phyloP scores from a whole-genome alignment of 2,888 invertebrate genomes.

The Phymatocera aterrima region DNA sequence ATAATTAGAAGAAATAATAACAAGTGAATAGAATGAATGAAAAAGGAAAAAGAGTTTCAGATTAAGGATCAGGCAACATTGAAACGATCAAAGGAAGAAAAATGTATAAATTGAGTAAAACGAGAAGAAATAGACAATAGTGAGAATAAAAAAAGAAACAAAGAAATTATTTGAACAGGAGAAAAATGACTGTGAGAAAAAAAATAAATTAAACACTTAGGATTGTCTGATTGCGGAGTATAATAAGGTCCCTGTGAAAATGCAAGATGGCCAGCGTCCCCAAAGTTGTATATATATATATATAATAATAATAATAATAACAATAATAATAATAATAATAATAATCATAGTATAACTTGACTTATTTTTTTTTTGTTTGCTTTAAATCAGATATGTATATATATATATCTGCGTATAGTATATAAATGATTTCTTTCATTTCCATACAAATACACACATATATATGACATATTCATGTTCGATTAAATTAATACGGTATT shows the following conservation, averaged over 20 bases:
- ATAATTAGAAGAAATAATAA: slow-evolving; percentile 54
- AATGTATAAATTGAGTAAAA: slow-evolving; percentile 64
- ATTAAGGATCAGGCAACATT: slow-evolving; percentile 78
- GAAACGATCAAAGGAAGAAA: slow-evolving; percentile 77
- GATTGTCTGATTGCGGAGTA: slow-evolving; percentile 75
- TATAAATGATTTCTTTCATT: neutral
- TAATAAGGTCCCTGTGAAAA: slow-evolving; percentile 75
- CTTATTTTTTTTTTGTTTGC: slow-evolving; percentile 58
- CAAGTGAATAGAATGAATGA: too few relatives aligned
- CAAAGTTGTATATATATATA: slow-evolving; percentile 71
- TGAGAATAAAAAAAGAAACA: slow-evolving; percentile 55
- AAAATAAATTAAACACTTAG: slow-evolving; percentile 71
- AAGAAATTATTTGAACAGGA: slow-evolving; percentile 66
- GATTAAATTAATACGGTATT: too few relatives aligned
- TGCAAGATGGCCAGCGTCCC: slow-evolving; percentile 75
- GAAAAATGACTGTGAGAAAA: slow-evolving; percentile 55
- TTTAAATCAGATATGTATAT: slow-evolving; percentile 55
- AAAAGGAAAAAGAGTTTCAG: too few relatives aligned
- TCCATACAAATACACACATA: slow-evolving; percentile 50
- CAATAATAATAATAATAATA: too few relatives aligned
- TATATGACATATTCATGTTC: slow-evolving; percentile 53
- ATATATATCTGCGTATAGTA: slow-evolving; percentile 25
- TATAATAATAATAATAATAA: slow-evolving; percentile 49
- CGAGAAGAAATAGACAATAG: slow-evolving; percentile 56
- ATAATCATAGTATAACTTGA: too few relatives aligned